Evolutionary conservation across 1,140 invertebrate genomes (phyloP), one percentile per base, ranked within the genome.

Genomic region (Eueides isabella): DNA sequence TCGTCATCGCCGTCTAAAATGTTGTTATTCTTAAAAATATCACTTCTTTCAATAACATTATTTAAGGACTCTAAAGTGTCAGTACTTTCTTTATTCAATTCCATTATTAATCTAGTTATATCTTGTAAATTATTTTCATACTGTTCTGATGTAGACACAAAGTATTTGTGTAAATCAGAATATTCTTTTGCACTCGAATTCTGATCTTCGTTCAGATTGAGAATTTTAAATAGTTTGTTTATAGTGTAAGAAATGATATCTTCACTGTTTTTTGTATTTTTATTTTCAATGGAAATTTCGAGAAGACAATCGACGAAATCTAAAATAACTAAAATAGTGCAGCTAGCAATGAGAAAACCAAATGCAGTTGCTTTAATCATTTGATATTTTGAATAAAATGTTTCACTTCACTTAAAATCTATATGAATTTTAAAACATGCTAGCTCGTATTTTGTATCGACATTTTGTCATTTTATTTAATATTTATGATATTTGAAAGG

Each of bases 71-170:
- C 77, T 78, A 83, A 88, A 79, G 71, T 77, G 30, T 80, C 78
- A 76, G 78, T 83, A 75, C 72, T 75, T 67, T 63, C 67, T 70
- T 66, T 69, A 61, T 79, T 77, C 12, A 83, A 26, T 0, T 26
- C 81, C 85, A 77, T 87, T 19, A 82, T 83, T 33, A 85, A 67
- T 72, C 73, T 78, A n/a, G 65, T 72, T 61, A 90, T 82, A 78
- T 85, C 61, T 28, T 80, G 84, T 44, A 88, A 71, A 68, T 35
- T 79, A 14, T 72, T 61, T 48, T 84, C 67, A 74, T 87, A 80
- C 71, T 81, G 75, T 23, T 85, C 70, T 23, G 80, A 85, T 35
- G 82, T 61, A 7, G 80, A 76, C 2, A 77, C 72, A 31, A 91
- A 85, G 75, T 84, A 83, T 33, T 86, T 80, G 73, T 88, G 84